Percentiles rank a stretch among this genome's conserved stretches.
phyloP scores from a whole-genome alignment of 1,140 invertebrate genomes.

The Aphelenchoides besseyi region DNA sequence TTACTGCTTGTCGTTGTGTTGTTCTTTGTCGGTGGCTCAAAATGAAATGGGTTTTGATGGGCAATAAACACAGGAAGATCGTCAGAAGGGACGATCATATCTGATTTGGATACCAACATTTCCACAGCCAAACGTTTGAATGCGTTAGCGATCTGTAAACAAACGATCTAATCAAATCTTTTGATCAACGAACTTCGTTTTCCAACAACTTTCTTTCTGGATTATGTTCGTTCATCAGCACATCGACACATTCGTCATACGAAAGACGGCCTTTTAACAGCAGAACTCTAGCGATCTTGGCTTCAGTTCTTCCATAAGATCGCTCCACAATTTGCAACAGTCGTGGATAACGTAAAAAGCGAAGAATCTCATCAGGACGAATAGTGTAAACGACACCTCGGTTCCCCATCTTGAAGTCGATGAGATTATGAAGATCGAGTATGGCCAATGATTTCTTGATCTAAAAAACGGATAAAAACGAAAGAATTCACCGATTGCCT shows the following conservation, averaged over 20 bases:
- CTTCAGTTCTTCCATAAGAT: slow-evolving; percentile 13
- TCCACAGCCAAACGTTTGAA: not conserved
- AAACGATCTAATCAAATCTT: not conserved
- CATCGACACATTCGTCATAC: not conserved
- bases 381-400: slow-evolving; percentile 43
- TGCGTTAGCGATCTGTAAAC: not conserved
- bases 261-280: slow-evolving; percentile 7
- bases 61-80: not conserved
- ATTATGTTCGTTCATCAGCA: not conserved
- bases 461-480: slow-evolving; percentile 24
- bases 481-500: not conserved
- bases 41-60: not conserved
- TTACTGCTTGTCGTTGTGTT: not conserved
- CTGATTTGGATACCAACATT: not conserved
- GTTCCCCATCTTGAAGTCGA: slow-evolving; percentile 24
- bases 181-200: not conserved
- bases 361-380: slow-evolving; percentile 26
- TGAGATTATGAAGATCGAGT: slow-evolving; percentile 43
- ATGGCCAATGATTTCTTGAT: slow-evolving; percentile 35
- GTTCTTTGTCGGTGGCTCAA: not conserved
- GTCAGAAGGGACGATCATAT: not conserved
- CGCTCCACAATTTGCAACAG: slow-evolving; percentile 33
- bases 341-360: slow-evolving; percentile 31
- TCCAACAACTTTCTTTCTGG: not conserved
- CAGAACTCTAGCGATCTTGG: not conserved